Base-by-base conservation (phyloP, 2,113 vertebrate genomes). In the Corythornis madagascariensis region DNA sequence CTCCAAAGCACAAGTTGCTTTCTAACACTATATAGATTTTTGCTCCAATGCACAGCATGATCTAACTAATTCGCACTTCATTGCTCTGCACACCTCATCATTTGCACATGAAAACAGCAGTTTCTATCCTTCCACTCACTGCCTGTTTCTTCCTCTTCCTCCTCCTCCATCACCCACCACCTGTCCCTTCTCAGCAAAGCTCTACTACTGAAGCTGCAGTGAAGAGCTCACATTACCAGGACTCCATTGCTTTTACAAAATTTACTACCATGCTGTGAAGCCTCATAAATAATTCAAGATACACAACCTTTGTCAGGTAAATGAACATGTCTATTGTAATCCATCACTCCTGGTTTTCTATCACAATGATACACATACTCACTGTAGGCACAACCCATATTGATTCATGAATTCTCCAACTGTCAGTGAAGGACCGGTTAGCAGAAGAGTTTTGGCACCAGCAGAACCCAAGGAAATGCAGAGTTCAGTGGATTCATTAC, bases 211-310 rank as follows among this genome's bases (percentile, higher is more conserved):
- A 79, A 88, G 84, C 83, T 69, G 75, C 65, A 88, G 60, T 5
- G 72, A 92, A 79, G 85, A 89, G 70, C 72, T 93, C 95, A 91
- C 26, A 11, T 92, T 95, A 93, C 95, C 70, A 79, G 64, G 83
- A 86, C 79, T 89, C 75, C 70, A 72, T 50, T 48, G 73, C 89
- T 93, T 91, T 72, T 91, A 96, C 93, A 93, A 93, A 96, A 92
- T 94, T 92, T 93, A 93, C 93, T 64, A 94, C 82, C 48, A 11
- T n/a, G 83, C 92, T 53, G 79, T 35, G 85, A 87, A 92, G 59
- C 55, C 56, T 88, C 71, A 96, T 95, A 78, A 95, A 96, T 95
- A 93, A 95, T 95, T 94, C 88, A 95, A 67, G 71, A 61, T 38
- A 90, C 74, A 94, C 95, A 95, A 88, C 80, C 55, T 89, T 53